These are phyloP conservation scores for Montipora foliosa DNA, from an alignment of 64 coral and sea anemone genomes.

Conservation along the genomic window DNA sequence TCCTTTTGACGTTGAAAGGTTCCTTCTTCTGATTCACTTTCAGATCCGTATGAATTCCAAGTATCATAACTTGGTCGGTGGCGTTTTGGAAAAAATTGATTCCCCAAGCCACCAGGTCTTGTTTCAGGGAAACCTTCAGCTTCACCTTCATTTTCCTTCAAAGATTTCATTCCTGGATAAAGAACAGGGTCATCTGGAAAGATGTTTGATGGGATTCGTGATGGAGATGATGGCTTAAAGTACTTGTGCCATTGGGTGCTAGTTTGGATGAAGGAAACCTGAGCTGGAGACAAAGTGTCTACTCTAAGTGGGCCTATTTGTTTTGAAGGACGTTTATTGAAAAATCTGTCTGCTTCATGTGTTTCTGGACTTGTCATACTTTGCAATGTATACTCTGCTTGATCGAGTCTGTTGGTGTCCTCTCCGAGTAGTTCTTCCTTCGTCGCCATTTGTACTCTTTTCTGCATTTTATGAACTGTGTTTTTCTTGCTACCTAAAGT, in stretches of 20 bases:
- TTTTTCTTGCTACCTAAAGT: background rate
- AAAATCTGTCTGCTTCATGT: slow-evolving; percentile 36
- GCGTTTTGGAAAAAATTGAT: background rate
- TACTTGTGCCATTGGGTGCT: slow-evolving; percentile 76
- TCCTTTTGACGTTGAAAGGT: slow-evolving; percentile 7
- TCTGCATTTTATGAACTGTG: background rate
- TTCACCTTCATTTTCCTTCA: background rate
- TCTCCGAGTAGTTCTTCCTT: slow-evolving; percentile 87
- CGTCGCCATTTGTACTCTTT: slow-evolving; percentile 48
- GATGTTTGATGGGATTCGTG: slow-evolving; percentile 12
- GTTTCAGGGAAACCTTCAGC: background rate
- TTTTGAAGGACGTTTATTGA: slow-evolving; percentile 20
- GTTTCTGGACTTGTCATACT: slow-evolving; percentile 86
- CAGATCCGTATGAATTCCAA: slow-evolving; percentile 10
- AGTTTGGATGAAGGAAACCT: slow-evolving; percentile 62
- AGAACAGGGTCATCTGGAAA: slow-evolving; percentile 74
- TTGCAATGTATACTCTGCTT: slow-evolving; percentile 78
- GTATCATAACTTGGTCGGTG: background rate
- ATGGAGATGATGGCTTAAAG: slow-evolving; percentile 30
- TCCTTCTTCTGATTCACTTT: background rate
- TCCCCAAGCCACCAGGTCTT: background rate
- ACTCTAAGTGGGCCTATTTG: slow-evolving; percentile 42
- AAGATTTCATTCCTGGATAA: slow-evolving; percentile 31
- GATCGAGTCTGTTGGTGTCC: slow-evolving; percentile 75
- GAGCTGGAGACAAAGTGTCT: slow-evolving; percentile 69